Evolutionary conservation across 1,140 invertebrate genomes (phyloP).

Genomic region (Hyphantria cunea): DNA sequence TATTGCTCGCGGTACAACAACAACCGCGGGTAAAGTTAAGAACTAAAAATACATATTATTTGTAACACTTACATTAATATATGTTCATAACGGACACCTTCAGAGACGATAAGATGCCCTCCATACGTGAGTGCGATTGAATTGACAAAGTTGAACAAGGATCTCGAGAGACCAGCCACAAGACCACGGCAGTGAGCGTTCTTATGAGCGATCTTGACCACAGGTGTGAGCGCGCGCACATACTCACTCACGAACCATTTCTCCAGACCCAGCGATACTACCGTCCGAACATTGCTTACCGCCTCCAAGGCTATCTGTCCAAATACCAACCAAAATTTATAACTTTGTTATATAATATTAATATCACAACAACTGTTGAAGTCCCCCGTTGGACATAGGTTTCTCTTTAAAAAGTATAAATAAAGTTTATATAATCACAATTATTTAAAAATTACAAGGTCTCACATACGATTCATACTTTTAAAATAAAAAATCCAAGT

Average conservation of each 20-base stretch:
- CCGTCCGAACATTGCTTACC: constrained; percentile 88
- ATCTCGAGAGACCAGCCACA: constrained; percentile 86
- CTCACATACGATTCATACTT: too few relatives aligned
- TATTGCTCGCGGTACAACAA: too few relatives aligned
- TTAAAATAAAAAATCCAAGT: too few relatives aligned
- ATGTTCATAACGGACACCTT: constrained; percentile 82
- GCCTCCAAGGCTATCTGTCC: constrained; percentile 87
- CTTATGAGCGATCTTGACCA: constrained; percentile 74
- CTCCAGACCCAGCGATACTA: constrained; percentile 87
- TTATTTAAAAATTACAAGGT: too few relatives aligned
- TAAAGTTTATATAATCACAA: too few relatives aligned
- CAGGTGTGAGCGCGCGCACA: constrained; percentile 77
- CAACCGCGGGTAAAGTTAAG: too few relatives aligned
- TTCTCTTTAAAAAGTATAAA: too few relatives aligned
- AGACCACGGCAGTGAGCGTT: constrained; percentile 84
- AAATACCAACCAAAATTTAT: too few relatives aligned
- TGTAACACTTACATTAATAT: constrained; percentile 84
- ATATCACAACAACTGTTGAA: too few relatives aligned
- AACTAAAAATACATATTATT: too few relatives aligned
- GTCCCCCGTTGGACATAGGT: too few relatives aligned
- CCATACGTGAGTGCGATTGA: constrained; percentile 87
- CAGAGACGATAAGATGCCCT: constrained; percentile 84
- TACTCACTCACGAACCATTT: constrained; percentile 84
- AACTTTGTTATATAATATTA: too few relatives aligned
- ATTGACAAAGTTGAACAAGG: constrained; percentile 88